These are phyloP conservation scores for Machimus rusticus DNA, from an alignment of 2,888 invertebrate species.

Conservation along the genomic window DNA sequence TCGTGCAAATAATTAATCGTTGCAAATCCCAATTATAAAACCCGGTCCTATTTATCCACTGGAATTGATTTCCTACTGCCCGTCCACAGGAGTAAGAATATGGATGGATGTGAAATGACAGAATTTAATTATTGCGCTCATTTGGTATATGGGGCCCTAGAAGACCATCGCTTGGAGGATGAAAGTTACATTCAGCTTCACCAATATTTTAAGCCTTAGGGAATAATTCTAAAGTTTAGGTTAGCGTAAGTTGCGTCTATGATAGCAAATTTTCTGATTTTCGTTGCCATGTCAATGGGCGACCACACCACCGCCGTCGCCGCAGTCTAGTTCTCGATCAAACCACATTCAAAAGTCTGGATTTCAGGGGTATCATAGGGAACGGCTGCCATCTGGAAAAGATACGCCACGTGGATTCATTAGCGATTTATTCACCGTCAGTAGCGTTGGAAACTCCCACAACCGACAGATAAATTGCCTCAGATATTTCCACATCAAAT, in stretches of 20 bases:
- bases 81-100: not conserved
- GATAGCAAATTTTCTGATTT: not conserved
- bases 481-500: not conserved
- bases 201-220: not conserved
- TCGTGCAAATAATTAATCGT: conserved; percentile 2
- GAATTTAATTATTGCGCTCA: not conserved
- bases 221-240: not conserved
- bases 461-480: not conserved
- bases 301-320: not conserved
- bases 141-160: not conserved
- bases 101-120: not conserved
- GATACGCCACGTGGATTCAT: not conserved
- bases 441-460: not conserved
- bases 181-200: not conserved
- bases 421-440: not conserved
- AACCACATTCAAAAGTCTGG: not conserved
- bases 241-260: not conserved
- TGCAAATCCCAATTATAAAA: not conserved
- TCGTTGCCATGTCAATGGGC: not conserved
- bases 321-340: not conserved
- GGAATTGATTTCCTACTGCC: not conserved
- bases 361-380: not conserved
- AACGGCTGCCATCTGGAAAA: not conserved
- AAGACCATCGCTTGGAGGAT: not conserved
- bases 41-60: not conserved